Evolutionary conservation across 2,113 vertebrate species (phyloP).

Genomic region (Todiramphus saurophagus): DNA sequence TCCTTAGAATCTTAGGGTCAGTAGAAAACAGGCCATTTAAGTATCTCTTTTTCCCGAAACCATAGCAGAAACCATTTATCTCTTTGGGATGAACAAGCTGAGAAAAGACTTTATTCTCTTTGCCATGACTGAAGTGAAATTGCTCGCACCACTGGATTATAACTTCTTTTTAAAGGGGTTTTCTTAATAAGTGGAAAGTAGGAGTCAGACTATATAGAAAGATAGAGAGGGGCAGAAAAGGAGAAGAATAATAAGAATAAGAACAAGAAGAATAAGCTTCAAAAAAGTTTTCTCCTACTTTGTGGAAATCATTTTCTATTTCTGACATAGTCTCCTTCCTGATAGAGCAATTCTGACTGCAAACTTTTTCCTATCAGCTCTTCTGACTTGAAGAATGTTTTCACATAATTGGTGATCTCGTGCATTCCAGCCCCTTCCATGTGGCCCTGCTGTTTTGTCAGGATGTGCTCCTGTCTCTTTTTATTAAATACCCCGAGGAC

Average conservation of each 20-base stretch:
- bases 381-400: background rate
- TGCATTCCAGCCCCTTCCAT: background rate
- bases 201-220: background rate
- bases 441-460: background rate
- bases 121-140: background rate
- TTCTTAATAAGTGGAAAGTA: background rate
- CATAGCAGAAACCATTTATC: background rate
- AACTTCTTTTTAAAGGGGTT: background rate
- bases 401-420: background rate
- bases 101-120: background rate
- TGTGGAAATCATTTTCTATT: background rate
- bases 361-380: background rate
- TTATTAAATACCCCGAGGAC: background rate
- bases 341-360: background rate
- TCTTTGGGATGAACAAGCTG: slow-evolving; percentile 6
- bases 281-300: background rate
- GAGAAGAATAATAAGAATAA: background rate
- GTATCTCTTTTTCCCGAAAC: background rate
- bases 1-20: background rate
- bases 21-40: background rate
- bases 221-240: background rate
- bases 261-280: background rate
- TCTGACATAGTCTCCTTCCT: background rate
- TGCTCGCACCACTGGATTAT: background rate
- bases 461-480: background rate